Percentiles rank a stretch among this genome's conserved stretches.
Conservation (phyloP, 23 tunicate genomes). For the Halocynthia aurantium region DNA sequence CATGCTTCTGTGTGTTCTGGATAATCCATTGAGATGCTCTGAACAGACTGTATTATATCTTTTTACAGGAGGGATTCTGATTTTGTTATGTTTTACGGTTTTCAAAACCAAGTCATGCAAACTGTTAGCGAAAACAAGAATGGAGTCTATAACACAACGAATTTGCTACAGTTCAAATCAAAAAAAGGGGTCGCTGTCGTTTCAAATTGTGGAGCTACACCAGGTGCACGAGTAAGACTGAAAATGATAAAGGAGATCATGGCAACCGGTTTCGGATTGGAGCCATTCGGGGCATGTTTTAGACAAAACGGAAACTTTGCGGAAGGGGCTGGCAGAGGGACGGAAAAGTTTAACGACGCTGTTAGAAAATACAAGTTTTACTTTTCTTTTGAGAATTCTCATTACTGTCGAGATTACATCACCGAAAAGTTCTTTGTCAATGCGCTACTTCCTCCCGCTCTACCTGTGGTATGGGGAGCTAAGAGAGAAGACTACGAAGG, state of each 20-base stretch:
- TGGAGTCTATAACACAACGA: not conserved
- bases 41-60: not conserved
- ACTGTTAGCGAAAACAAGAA: not conserved
- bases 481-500: not conserved
- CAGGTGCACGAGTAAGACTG: not conserved
- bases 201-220: not conserved
- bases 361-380: conserved; percentile 16
- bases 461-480: conserved; percentile 19
- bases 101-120: not conserved
- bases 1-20: too few species aligned
- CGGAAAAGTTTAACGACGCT: not conserved
- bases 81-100: not conserved
- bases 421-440: conserved; percentile 15
- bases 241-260: not conserved
- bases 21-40: too few species aligned
- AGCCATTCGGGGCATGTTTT: not conserved
- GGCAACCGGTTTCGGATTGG: conserved; percentile 3
- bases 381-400: conserved; percentile 25
- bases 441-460: not conserved
- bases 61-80: conserved; percentile 5
- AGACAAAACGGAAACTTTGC: not conserved
- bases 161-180: not conserved
- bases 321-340: not conserved
- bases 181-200: not conserved
- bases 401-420: conserved; percentile 14